Conservation (phyloP, 1,140 invertebrate species). For the Drosophila miranda region DNA sequence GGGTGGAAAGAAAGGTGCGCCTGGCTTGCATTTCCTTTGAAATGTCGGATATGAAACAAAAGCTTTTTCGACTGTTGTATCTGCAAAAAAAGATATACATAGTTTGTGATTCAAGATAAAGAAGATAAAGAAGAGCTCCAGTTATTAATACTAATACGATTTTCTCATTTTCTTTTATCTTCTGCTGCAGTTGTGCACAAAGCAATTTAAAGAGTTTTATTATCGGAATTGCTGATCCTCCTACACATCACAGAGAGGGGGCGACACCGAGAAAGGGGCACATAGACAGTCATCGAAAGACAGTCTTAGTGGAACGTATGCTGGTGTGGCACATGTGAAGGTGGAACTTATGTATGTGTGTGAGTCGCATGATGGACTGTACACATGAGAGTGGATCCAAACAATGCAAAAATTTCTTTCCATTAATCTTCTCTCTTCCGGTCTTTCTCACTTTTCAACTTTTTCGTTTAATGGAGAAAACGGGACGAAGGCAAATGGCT, state of each 20-base stretch:
- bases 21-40: slow-evolving; percentile 20
- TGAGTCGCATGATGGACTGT: slow-evolving; percentile 26
- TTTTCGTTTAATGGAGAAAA: slow-evolving; percentile 9
- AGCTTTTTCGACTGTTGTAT: too few species aligned
- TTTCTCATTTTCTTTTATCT: background rate
- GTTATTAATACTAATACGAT: too few species aligned
- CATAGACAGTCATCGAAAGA: slow-evolving; percentile 38
- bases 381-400: slow-evolving; percentile 9
- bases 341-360: slow-evolving; percentile 25
- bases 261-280: background rate
- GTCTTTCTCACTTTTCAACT: background rate
- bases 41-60: too few species aligned
- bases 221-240: slow-evolving; percentile 46
- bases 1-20: slow-evolving; percentile 4
- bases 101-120: too few species aligned
- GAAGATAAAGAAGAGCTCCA: slow-evolving; percentile 1
- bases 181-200: slow-evolving; percentile 23
- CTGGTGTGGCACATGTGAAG: background rate
- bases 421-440: slow-evolving; percentile 26
- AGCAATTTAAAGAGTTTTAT: slow-evolving; percentile 40
- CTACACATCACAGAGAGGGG: slow-evolving; percentile 7
- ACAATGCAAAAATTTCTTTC: background rate
- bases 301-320: slow-evolving; percentile 30
- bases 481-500: slow-evolving; percentile 47
- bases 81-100: too few species aligned